Conservation (phyloP, 2,888 invertebrate genomes). For the Schizaphis graminum region DNA sequence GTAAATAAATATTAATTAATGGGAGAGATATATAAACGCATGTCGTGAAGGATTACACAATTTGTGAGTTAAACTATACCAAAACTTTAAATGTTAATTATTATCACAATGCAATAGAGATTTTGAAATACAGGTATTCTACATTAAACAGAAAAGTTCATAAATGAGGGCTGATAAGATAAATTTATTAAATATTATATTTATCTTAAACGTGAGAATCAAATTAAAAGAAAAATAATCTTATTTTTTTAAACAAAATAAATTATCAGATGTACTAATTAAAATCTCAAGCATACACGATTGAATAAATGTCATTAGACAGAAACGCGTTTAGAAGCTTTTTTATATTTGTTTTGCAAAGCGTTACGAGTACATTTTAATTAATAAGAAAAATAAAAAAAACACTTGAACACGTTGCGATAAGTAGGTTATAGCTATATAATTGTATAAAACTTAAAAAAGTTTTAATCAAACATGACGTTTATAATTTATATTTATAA, state of each 20-base stretch:
- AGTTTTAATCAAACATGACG: not conserved
- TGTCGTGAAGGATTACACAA: conserved; percentile 23
- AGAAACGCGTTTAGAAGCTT: no score
- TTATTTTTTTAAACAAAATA: not conserved
- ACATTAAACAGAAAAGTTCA: conserved; percentile 34
- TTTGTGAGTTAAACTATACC: conserved; percentile 26
- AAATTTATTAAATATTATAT: not conserved
- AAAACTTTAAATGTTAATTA: conserved; percentile 39
- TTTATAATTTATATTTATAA: not conserved
- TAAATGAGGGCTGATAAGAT: not conserved
- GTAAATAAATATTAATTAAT: conserved; percentile 40
- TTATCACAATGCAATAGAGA: not conserved
- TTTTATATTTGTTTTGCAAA: conserved; percentile 21
- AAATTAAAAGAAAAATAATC: not conserved
- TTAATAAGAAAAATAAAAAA: conserved; percentile 33
- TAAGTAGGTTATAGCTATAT: not conserved
- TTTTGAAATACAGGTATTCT: not conserved
- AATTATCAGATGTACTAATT: not conserved
- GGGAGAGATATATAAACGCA: not conserved
- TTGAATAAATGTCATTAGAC: not conserved
- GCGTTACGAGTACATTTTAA: not conserved
- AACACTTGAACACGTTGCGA: not conserved
- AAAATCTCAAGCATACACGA: not conserved
- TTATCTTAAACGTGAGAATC: not conserved
- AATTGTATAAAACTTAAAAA: not conserved